A percentile compares a stretch with the other conserved stretches of the same genome.
These are phyloP conservation scores for Drosophila asahinai DNA, from an alignment of 1,140 invertebrate genomes.

Conservation along the genomic window DNA sequence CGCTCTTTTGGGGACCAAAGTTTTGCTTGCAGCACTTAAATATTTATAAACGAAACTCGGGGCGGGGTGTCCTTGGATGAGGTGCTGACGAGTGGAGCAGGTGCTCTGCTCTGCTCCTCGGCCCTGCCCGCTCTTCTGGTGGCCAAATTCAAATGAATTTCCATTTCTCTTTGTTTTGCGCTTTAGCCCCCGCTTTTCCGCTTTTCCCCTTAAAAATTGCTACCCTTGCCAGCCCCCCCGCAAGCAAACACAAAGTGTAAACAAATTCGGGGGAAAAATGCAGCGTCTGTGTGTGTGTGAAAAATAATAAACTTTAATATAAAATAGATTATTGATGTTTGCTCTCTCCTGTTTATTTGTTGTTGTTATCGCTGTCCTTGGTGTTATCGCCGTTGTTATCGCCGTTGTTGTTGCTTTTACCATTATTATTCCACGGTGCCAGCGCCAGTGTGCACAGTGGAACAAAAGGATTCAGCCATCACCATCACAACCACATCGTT, in stretches of 20 bases:
- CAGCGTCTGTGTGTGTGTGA: conserved; percentile 1
- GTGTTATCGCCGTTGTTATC: conserved; percentile 18
- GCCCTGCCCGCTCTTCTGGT: conserved; percentile 13
- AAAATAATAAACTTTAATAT: conserved; percentile 61
- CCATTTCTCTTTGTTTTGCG: conserved; percentile 36
- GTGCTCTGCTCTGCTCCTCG: conserved; percentile 4
- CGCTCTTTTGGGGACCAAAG: conserved; percentile 21
- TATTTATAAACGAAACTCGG: conserved; percentile 60
- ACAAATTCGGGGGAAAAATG: conserved; percentile 29
- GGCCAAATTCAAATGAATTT: conserved; percentile 40
- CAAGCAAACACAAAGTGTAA: conserved; percentile 40
- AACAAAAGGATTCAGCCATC: conserved; percentile 5
- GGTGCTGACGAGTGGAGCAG: conserved; percentile 44
- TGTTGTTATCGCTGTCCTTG: conserved; percentile 27
- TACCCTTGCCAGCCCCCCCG: background rate
- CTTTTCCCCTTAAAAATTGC: background rate
- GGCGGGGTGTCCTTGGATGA: conserved; percentile 13
- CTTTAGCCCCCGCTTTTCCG: background rate
- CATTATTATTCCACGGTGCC: conserved; percentile 18
- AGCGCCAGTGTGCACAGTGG: conserved; percentile 8
- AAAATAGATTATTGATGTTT: conserved; percentile 60
- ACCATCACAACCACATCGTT: background rate
- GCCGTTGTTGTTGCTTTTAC: conserved; percentile 3
- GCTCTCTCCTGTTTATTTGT: conserved; percentile 24
- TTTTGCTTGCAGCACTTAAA: conserved; percentile 63